Base-by-base conservation (phyloP, 2,113 vertebrate species). In the Cynopterus brachyotis region DNA sequence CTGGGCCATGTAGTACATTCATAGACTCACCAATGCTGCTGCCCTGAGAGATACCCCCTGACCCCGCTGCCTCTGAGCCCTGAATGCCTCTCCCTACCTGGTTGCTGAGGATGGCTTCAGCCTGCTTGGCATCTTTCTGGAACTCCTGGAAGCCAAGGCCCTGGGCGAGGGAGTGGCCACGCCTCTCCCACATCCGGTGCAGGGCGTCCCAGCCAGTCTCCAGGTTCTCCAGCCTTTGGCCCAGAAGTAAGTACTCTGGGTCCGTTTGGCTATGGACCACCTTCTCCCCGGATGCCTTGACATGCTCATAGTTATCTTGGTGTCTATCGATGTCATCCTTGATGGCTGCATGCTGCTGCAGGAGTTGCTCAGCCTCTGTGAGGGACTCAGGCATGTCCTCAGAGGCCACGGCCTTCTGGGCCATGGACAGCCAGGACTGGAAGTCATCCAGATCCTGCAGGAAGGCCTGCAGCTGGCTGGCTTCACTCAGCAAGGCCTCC, bases 401-500 rank as follows among this genome's bases (percentile, higher is more conserved):
- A 0, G 99, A 99, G 0, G 99, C 99, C 86, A 99, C 98, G 0
- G 99, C 98, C 98, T 99, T 99, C 98, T 99, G 99, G 16, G 99
- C 98, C 26, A 99, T 98, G 9, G 99, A 99, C 0, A 99, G 99
- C 99, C 99, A 99, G 0, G 99, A 98, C 97, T 99, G 99, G 98
- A 99, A 99, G 97, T 99, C 99, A 64, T 99, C 99, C 97, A 99
- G 98, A 89, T 99, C 99, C 95, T 99, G 99, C 84, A 99, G 98
- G 98, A 99, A 99, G 94, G 98, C 98, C 97, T 99, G 99, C n/a
- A 99, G 98, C 97, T 99, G 99, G 97, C 99, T 99, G 47, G 99
- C 99, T 97, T 99, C 99, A 0, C 99, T 99, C 57, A 99, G 96
- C 0, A 99, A 99, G 15, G 99, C 99, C 26, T 99, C 99, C 45